Evolutionary conservation across 2,113 vertebrate species (phyloP).

Genomic region (Eulemur rufifrons): DNA sequence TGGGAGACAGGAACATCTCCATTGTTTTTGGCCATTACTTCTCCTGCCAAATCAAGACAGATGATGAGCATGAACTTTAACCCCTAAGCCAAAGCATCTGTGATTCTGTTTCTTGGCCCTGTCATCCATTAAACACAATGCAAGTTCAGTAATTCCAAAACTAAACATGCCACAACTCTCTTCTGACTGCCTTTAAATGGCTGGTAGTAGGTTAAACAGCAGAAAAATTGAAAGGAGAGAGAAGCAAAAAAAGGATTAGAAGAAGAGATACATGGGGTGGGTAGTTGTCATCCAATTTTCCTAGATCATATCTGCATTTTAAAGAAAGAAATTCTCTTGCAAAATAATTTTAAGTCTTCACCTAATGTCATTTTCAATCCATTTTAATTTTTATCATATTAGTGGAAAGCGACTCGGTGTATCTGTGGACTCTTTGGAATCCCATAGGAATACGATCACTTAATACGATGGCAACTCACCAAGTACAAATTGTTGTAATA

Average conservation of each 20-base stretch:
- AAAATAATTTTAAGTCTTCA: constrained; percentile 69
- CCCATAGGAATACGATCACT: constrained; percentile 79
- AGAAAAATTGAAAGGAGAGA: neutral
- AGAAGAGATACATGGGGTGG: neutral
- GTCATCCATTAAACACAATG: constrained; percentile 22
- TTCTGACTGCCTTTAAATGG: neutral
- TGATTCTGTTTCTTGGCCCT: constrained; percentile 7
- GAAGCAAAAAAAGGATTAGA: neutral
- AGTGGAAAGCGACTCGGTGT: constrained; percentile 78
- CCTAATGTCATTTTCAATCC: constrained; percentile 75
- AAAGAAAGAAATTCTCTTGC: constrained; percentile 67
- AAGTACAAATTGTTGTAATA: constrained; percentile 82
- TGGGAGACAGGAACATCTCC: neutral
- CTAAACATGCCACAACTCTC: constrained; percentile 30
- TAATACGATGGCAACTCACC: constrained; percentile 65
- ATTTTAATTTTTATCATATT: constrained; percentile 76
- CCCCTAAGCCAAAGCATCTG: neutral
- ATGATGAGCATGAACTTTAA: constrained; percentile 35
- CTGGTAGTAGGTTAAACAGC: neutral
- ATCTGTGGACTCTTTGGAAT: constrained; percentile 80
- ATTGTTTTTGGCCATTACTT: neutral
- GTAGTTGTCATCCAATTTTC: constrained; percentile 27
- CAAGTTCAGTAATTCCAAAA: constrained; percentile 38
- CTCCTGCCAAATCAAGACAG: constrained; percentile 42
- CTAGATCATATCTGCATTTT: constrained; percentile 36